Evolutionary conservation across 2,113 vertebrate species (phyloP).

Genomic region (pig (Sus scrofa)): DNA sequence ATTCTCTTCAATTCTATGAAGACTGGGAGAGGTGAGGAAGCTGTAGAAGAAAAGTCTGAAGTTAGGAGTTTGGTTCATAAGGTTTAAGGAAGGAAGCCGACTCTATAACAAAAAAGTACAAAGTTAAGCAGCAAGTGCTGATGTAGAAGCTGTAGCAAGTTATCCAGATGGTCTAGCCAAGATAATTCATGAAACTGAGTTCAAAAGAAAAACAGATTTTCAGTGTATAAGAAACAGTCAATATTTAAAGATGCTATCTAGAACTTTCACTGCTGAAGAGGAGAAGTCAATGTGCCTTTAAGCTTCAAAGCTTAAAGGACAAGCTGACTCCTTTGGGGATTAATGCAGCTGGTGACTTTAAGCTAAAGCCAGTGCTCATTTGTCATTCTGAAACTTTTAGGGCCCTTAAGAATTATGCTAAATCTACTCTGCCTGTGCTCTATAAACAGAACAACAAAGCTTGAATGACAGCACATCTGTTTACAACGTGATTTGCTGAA

Average conservation of each 20-base stretch:
- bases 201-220: background rate
- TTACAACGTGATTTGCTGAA: too few relatives aligned
- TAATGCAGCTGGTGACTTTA: background rate
- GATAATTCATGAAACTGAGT: background rate
- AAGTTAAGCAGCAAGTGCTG: background rate
- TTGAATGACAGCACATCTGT: too few relatives aligned
- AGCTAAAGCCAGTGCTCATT: background rate
- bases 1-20: background rate
- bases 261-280: background rate
- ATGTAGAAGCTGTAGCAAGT: background rate
- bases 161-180: background rate
- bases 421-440: too few relatives aligned
- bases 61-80: background rate
- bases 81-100: background rate
- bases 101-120: background rate
- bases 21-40: background rate
- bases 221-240: background rate
- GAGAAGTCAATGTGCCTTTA: background rate
- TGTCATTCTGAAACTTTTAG: background rate
- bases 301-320: background rate
- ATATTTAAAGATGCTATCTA: background rate
- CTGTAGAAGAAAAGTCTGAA: background rate
- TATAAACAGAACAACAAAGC: too few relatives aligned
- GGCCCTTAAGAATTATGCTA: background rate
- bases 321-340: background rate